Conservation (phyloP, 2,797 vertebrate genomes). For the Natrix natrix region DNA sequence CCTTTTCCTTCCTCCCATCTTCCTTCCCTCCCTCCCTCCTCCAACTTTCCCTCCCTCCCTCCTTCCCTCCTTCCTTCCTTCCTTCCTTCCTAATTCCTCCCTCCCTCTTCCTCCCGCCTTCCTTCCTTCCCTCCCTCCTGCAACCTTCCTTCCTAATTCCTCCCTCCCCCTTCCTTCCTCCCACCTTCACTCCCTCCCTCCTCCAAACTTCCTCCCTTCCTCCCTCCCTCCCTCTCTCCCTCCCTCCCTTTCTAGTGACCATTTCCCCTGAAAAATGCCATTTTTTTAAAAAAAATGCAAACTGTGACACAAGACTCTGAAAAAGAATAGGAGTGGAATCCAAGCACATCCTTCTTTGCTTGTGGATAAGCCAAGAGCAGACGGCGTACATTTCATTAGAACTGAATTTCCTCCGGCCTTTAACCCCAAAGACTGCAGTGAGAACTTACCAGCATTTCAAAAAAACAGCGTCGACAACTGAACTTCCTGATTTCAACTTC, state of each 20-base stretch:
- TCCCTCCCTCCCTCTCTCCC: too few species aligned
- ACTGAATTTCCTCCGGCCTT: neutral
- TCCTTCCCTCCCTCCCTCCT: too few species aligned
- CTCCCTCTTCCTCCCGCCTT: too few species aligned
- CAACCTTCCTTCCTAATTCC: too few species aligned
- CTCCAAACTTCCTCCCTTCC: too few species aligned
- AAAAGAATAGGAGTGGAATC: neutral
- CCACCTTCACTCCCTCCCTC: too few species aligned
- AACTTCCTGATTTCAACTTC: neutral
- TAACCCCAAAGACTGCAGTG: neutral
- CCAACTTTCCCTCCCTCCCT: too few species aligned
- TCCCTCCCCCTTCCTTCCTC: too few species aligned
- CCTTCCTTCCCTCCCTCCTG: too few species aligned
- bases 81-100: too few species aligned
- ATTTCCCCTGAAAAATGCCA: neutral
- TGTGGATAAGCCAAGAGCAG: neutral
- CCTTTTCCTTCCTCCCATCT: too few species aligned
- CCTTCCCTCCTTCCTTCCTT: too few species aligned
- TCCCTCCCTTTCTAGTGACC: neutral
- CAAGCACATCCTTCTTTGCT: neutral
- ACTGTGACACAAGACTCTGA: neutral
- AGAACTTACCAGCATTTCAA: neutral
- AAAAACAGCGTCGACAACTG: neutral
- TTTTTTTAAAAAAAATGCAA: neutral
- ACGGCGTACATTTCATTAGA: neutral